Evolutionary conservation across 2,113 vertebrate genomes (phyloP).

Genomic region (Bagarius yarrelli): DNA sequence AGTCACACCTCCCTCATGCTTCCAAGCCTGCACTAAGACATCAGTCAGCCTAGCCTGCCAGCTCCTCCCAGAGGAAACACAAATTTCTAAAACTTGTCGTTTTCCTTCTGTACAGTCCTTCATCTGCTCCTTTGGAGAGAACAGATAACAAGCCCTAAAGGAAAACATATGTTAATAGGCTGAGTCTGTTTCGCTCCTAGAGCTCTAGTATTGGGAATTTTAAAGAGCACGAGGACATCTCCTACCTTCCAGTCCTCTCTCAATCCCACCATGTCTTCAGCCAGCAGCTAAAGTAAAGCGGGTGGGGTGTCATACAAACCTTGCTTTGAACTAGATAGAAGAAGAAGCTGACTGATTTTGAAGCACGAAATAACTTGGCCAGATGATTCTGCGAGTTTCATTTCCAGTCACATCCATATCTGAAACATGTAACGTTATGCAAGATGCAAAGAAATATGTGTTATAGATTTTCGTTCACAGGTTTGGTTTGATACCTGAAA

Average conservation of each 20-base stretch:
- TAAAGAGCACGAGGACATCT: background rate
- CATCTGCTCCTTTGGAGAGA: conserved; percentile 11
- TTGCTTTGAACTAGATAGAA: conserved; percentile 54
- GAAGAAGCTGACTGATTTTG: conserved; percentile 50
- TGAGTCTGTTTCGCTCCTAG: conserved; percentile 7
- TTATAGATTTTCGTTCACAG: conserved; percentile 45
- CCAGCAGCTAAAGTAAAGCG: conserved; percentile 62
- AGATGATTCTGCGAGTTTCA: conserved; percentile 52
- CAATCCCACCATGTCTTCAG: conserved; percentile 49
- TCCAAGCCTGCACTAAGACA: conserved; percentile 65
- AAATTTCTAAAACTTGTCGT: conserved; percentile 24
- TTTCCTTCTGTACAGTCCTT: conserved; percentile 31
- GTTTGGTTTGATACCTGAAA: conserved; percentile 39
- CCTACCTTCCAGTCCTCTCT: conserved; percentile 5
- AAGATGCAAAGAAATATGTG: conserved; percentile 49
- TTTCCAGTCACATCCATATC: conserved; percentile 56
- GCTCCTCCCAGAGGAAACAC: conserved; percentile 8
- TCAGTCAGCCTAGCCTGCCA: conserved; percentile 42
- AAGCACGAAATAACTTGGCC: conserved; percentile 55
- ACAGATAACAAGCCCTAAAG: conserved; percentile 38
- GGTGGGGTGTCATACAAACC: conserved; percentile 46
- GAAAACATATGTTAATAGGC: conserved; percentile 27
- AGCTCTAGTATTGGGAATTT: background rate
- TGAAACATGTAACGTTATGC: conserved; percentile 48
- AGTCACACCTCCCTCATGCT: conserved; percentile 48